phyloP scores from a whole-genome alignment of 2,113 vertebrate genomes.

The Neotoma lepida region DNA sequence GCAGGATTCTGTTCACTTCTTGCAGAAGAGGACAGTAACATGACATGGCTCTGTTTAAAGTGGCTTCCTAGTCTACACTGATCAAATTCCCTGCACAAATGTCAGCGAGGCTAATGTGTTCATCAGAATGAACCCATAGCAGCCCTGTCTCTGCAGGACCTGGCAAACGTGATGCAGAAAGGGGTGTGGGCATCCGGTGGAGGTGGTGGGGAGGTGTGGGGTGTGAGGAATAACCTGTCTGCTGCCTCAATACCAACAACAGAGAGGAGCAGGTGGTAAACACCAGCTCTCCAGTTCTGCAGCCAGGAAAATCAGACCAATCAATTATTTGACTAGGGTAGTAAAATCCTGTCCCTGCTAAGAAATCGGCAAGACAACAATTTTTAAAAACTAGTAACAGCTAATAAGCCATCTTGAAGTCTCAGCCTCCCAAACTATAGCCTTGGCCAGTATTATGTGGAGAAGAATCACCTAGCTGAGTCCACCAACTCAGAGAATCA shows the following conservation, averaged over 20 bases:
- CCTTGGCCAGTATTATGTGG: background rate
- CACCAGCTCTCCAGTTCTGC: background rate
- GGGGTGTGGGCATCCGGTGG: background rate
- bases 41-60: background rate
- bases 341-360: conserved; percentile 11
- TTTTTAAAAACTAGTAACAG: background rate
- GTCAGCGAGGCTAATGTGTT: background rate
- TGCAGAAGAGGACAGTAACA: background rate
- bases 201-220: no score
- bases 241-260: background rate
- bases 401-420: background rate
- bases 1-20: background rate
- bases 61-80: background rate
- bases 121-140: background rate
- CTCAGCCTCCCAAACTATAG: background rate
- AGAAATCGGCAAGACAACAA: background rate
- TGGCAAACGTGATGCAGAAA: background rate
- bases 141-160: background rate
- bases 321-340: conserved; percentile 12
- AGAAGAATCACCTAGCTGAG: background rate
- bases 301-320: background rate
- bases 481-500: background rate
- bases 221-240: background rate
- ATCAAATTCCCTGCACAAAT: background rate
- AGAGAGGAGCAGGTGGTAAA: background rate